Percentiles rank a stretch among this genome's conserved stretches.
Conservation (phyloP, 2,113 vertebrate genomes). For the Colossoma macropomum region DNA sequence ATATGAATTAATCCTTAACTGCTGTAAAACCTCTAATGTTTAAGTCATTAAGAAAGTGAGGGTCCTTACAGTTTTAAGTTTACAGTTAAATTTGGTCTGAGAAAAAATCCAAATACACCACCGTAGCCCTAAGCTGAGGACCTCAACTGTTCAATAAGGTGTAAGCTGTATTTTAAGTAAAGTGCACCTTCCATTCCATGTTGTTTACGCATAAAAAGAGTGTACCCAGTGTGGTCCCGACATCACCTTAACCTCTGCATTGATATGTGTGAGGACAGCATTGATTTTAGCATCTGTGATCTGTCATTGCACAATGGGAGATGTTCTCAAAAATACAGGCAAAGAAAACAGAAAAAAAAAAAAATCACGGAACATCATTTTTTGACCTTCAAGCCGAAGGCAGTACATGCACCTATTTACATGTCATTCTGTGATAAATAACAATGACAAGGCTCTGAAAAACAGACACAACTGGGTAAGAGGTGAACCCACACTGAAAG, state of each 20-base stretch:
- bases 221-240: neutral
- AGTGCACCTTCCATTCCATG: neutral
- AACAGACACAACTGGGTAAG: too few relatives aligned
- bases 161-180: slow-evolving; percentile 2
- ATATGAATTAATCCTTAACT: too few relatives aligned
- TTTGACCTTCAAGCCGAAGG: neutral
- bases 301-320: neutral
- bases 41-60: too few relatives aligned
- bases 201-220: neutral
- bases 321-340: neutral
- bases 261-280: neutral
- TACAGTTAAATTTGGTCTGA: neutral
- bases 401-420: neutral
- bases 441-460: too few relatives aligned
- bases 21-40: too few relatives aligned
- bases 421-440: neutral
- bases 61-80: neutral
- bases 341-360: too few relatives aligned
- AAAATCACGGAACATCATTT: neutral
- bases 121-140: neutral
- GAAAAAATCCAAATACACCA: neutral
- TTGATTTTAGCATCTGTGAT: neutral
- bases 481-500: too few relatives aligned
- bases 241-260: neutral
- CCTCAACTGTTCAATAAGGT: neutral